phyloP scores from a whole-genome alignment of 2,113 vertebrate genomes.

The Paracanthobrama guichenoti region DNA sequence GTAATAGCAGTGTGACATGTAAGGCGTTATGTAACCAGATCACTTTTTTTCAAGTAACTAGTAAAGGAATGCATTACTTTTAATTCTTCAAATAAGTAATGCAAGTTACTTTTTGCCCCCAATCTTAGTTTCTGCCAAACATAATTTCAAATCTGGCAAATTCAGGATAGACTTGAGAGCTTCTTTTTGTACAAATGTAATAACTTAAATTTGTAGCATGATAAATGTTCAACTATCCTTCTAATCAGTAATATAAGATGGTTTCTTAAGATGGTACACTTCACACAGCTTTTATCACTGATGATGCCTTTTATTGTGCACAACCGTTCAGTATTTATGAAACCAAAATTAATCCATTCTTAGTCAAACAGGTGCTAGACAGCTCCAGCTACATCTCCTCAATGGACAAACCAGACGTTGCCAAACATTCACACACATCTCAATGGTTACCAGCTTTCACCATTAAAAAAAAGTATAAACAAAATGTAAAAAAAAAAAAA shows the following conservation, averaged over 20 bases:
- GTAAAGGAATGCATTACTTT: too few relatives aligned
- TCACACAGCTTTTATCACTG: not conserved
- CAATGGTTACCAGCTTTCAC: constrained; percentile 27
- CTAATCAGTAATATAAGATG: not conserved
- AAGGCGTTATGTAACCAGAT: too few relatives aligned
- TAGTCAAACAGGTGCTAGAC: constrained; percentile 41
- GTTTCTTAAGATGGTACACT: not conserved
- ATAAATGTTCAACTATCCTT: not conserved
- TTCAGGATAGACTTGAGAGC: not conserved
- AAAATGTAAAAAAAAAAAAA: constrained; percentile 34
- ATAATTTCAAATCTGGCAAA: too few relatives aligned
- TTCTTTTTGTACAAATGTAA: not conserved
- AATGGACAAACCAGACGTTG: not conserved
- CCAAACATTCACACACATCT: constrained; percentile 41
- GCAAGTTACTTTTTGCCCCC: too few relatives aligned
- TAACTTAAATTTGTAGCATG: not conserved
- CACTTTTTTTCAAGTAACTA: too few relatives aligned
- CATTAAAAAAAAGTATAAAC: constrained; percentile 39
- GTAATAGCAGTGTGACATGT: too few relatives aligned
- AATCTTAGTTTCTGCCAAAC: not conserved
- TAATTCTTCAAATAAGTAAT: too few relatives aligned
- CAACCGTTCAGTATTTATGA: constrained; percentile 37
- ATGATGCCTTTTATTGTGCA: constrained; percentile 51
- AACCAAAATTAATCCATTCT: constrained; percentile 38
- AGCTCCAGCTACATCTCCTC: constrained; percentile 32